Evolutionary conservation across 2,113 vertebrate genomes (phyloP), one percentile per base, ranked within the genome.

Genomic region (Malaclemys terrapin): DNA sequence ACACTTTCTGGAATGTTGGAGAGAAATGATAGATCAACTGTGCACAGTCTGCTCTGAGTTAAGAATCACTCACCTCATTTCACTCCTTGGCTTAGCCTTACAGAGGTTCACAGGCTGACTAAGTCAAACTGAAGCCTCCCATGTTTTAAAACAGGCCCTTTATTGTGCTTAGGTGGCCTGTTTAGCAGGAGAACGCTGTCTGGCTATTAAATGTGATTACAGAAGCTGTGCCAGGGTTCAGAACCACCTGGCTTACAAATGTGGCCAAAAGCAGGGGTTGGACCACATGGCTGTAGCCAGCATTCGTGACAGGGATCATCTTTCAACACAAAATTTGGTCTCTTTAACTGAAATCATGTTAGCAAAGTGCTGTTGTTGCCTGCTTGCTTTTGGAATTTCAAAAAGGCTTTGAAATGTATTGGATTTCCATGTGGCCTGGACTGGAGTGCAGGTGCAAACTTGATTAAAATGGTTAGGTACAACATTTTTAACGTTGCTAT

Each of bases 121-220:
- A 14, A 82, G n/a, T 56, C 2, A 22, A 62, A 86, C 52, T 16
- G 57, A 59, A 84, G 65, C 87, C 13, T 8, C 38, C 11, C 50
- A 42, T 59, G 45, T 53, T 81, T 54, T 57, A 89, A 94, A 94
- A 31, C 56, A 91, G 72, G 6, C 75, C 20, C n/a, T 78, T 86
- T 11, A 16, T 75, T 84, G 25, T 86, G 5, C 57, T 88, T 76
- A 0, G 0, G 31, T 24, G 20, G 38, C 29, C 25, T 0, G 0
- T n/a, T 10, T 75, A 82, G 50, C 2, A 91, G 80, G 86, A 82
- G 5, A 47, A 76, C 3, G 24, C 19, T 80, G 52, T 86, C 84
- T 95, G 65, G 49, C 31, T 45, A 12, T 76, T 87, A 90, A 91
- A 84, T 0, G 0, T 22, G n/a, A 62, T 1, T 14, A 69, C 14